Evolutionary conservation across 2,797 vertebrate species (phyloP).

Genomic region (Potorous gilbertii): DNA sequence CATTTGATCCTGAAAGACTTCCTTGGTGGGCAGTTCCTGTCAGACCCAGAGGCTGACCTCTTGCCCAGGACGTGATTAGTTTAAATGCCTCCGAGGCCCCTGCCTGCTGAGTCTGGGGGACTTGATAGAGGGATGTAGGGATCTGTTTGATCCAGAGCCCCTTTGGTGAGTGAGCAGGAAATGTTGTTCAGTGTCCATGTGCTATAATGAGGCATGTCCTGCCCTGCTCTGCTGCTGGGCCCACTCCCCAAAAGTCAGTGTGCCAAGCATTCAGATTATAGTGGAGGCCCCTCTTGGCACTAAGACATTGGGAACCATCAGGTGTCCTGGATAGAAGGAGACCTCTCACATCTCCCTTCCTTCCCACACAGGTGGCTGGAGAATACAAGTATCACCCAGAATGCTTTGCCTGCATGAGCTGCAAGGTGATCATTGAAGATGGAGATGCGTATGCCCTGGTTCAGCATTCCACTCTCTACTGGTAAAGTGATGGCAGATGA

Average conservation of each 20-base stretch:
- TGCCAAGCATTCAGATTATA: background rate
- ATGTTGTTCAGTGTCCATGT: too few relatives aligned
- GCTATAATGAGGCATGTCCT: too few relatives aligned
- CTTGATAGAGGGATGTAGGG: background rate
- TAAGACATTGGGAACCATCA: background rate
- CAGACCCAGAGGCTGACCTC: background rate
- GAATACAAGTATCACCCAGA: constrained; percentile 99
- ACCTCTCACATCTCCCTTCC: background rate
- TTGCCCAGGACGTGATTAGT: background rate
- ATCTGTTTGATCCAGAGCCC: background rate
- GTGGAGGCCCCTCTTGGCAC: background rate
- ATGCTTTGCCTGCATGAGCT: constrained; percentile 97
- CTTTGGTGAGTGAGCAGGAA: background rate
- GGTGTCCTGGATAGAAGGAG: background rate
- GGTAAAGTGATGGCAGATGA: constrained; percentile 85
- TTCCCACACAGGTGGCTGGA: constrained; percentile 91
- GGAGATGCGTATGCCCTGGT: constrained; percentile 95
- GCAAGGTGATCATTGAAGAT: constrained; percentile 97
- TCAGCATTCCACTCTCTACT: constrained; percentile 94
- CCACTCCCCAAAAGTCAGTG: background rate
- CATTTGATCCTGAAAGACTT: background rate
- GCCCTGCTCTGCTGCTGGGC: background rate
- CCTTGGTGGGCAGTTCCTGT: too few relatives aligned
- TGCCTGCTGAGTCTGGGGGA: background rate
- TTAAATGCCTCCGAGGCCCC: background rate